A percentile compares a stretch with the other conserved stretches of the same genome.
phyloP scores from a whole-genome alignment of 2,797 vertebrate genomes.

The Helarctos malayanus region DNA sequence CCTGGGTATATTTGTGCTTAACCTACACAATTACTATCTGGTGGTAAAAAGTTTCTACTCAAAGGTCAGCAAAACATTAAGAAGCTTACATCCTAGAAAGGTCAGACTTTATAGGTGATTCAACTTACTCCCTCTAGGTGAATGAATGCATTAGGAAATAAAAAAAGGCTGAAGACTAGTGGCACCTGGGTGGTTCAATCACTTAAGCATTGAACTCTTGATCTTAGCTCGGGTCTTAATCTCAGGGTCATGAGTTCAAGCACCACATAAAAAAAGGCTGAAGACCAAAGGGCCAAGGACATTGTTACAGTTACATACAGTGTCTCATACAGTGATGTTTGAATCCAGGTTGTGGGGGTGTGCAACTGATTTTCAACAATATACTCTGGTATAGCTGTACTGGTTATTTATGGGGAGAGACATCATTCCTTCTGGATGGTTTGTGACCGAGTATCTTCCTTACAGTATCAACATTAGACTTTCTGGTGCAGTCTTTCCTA shows the following conservation, averaged over 20 bases:
- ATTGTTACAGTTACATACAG: not conserved
- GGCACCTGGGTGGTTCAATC: too few relatives aligned
- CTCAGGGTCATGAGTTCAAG: too few relatives aligned
- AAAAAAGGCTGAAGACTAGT: not conserved
- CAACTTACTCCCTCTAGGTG: not conserved
- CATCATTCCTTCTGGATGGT: not conserved
- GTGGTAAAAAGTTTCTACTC: not conserved
- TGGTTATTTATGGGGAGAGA: not conserved
- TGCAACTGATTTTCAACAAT: not conserved
- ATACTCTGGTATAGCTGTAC: not conserved
- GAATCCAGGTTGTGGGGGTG: not conserved
- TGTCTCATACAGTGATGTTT: not conserved
- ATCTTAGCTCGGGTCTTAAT: too few relatives aligned
- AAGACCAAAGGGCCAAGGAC: not conserved
- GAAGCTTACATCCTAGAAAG: not conserved
- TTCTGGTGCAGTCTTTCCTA: not conserved
- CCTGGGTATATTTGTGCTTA: not conserved
- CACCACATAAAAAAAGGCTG: not conserved
- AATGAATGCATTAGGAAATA: conserved; percentile 9
- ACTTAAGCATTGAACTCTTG: too few relatives aligned
- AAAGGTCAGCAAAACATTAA: not conserved
- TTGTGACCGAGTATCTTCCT: not conserved
- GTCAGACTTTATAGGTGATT: not conserved
- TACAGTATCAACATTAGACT: not conserved
- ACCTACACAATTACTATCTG: not conserved